Evolutionary conservation across 2,888 invertebrate genomes (phyloP), one percentile per base, ranked within the genome.

Genomic region (Drosophila koepferae): DNA sequence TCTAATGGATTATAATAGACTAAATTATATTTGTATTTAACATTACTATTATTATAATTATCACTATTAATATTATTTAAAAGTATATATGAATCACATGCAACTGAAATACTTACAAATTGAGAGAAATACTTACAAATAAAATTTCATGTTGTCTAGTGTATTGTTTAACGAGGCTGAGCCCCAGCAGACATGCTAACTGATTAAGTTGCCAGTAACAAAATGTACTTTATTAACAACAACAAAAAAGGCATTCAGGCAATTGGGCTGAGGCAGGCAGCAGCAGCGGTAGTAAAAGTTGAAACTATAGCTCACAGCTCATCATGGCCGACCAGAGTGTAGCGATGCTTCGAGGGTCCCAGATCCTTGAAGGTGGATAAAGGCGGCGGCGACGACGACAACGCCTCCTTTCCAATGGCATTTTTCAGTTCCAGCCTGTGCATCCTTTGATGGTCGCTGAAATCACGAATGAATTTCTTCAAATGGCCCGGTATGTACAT

Each of bases 261-360:
- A 44, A 31, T 7, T 14, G 38, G 38, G 38, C 28, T 28, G 28
- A 28, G 28, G 34, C 48, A 36, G 38, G n/a, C n/a, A 46, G n/a
- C 14, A 44, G 5, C 38, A 41, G 23, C 20, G 41, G 43, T 31
- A 60, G 56, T 51, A 56, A 56, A 54, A 67, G 60, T 28, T 36
- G 43, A 60, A 54, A 40, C 38, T 51, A 58, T 53, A 9, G 41
- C 68, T 83, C 67, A 81, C 2, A 82, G 77, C 77, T 81, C 85
- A 63, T 85, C 89, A 38, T 81, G 85, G 10, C 34, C 54, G 28
- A 86, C 66, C 40, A 84, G 51, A 12, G 74, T 55, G 51, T 84
- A 84, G 48, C 83, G 83, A 69, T 87, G 71, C 62, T 73, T 86
- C 12, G 89, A 88, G 9, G 89, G 89, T 5, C 83, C 81, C 71